These are phyloP conservation scores for Druon quercuslanigerum DNA, from an alignment of 1,140 invertebrate species.

Conservation along the genomic window DNA sequence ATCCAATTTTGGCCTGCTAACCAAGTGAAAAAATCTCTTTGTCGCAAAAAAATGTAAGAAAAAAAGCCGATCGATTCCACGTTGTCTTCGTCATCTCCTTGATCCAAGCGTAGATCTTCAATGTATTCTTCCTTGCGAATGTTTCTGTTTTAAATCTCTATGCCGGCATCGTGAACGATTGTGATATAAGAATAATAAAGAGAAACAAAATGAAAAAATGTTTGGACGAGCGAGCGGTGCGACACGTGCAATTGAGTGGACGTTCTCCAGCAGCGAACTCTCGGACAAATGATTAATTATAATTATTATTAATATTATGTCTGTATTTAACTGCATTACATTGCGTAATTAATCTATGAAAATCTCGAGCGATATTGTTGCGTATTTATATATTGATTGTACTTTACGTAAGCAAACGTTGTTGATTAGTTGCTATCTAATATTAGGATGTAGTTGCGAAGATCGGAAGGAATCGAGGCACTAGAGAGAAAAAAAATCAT, in stretches of 20 bases:
- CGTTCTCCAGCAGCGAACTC: slow-evolving; percentile 13
- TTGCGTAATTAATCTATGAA: slow-evolving; percentile 29
- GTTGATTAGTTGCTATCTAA: slow-evolving; percentile 52
- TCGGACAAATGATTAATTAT: slow-evolving; percentile 2
- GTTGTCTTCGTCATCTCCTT: slow-evolving; percentile 41
- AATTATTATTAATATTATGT: background rate
- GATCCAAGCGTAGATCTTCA: slow-evolving; percentile 32
- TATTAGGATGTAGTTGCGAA: background rate
- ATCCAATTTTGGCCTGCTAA: too few relatives aligned
- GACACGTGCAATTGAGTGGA: slow-evolving; percentile 37
- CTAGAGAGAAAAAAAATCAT: too few relatives aligned
- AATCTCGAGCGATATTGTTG: slow-evolving; percentile 44
- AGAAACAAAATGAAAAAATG: slow-evolving; percentile 37
- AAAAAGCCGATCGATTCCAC: slow-evolving; percentile 4
- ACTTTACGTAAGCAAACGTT: slow-evolving; percentile 46
- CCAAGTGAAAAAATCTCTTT: background rate
- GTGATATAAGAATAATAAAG: slow-evolving; percentile 41
- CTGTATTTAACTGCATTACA: slow-evolving; percentile 31
- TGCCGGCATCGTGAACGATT: slow-evolving; percentile 33
- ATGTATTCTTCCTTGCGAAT: slow-evolving; percentile 32
- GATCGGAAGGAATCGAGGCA: background rate
- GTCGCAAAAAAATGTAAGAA: slow-evolving; percentile 9
- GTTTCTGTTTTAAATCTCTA: slow-evolving; percentile 7
- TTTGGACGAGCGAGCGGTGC: slow-evolving; percentile 27
- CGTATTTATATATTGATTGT: slow-evolving; percentile 53